Conservation (phyloP, 2,797 vertebrate genomes). For the Erpetoichthys calabaricus region DNA sequence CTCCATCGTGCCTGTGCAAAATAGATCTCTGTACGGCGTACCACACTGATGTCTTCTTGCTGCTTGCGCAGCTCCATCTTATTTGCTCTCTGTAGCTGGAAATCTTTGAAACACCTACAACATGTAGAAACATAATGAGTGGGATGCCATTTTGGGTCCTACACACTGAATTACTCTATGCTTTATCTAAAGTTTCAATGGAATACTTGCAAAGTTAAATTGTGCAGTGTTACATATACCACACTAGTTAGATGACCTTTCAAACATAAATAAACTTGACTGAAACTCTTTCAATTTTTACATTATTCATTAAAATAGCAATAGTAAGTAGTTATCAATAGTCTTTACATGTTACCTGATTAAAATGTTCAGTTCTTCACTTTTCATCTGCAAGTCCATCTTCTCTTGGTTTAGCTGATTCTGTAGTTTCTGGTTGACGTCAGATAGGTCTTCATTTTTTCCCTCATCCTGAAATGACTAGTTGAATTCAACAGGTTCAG, state of each 20-base stretch:
- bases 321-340: too few species aligned
- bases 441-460: slow-evolving; percentile 61
- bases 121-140: background rate
- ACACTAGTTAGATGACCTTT: too few species aligned
- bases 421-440: slow-evolving; percentile 77
- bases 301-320: too few species aligned
- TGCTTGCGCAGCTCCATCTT: slow-evolving; percentile 93
- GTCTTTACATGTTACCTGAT: slow-evolving; percentile 60
- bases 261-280: too few species aligned
- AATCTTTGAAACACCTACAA: slow-evolving; percentile 89
- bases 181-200: background rate
- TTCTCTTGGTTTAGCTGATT: slow-evolving; percentile 92
- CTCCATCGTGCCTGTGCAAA: slow-evolving; percentile 96
- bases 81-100: slow-evolving; percentile 88
- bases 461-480: slow-evolving; percentile 77
- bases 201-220: too few species aligned
- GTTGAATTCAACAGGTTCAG: slow-evolving; percentile 8
- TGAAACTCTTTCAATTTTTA: too few species aligned
- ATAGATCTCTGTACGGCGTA: slow-evolving; percentile 85
- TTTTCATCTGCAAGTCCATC: slow-evolving; percentile 84
- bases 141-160: background rate
- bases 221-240: too few species aligned
- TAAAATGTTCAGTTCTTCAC: slow-evolving; percentile 93
- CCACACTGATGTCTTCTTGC: slow-evolving; percentile 85
- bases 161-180: background rate